phyloP scores from a whole-genome alignment of 2,797 vertebrate species.

The Dryobates pubescens region DNA sequence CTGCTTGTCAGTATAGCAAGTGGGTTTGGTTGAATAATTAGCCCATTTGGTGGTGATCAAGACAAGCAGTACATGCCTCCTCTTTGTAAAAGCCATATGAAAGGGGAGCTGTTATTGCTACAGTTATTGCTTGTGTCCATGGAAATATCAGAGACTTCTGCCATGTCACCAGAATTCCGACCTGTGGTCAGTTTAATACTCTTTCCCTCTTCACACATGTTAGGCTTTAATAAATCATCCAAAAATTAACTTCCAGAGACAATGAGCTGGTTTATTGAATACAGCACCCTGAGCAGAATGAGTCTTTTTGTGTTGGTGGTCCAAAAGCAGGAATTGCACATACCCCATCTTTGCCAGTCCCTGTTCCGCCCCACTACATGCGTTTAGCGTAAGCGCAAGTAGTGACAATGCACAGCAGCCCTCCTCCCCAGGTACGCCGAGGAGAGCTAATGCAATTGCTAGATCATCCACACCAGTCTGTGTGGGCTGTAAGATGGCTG shows the following conservation, averaged over 20 bases:
- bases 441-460: background rate
- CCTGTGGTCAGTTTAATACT: background rate
- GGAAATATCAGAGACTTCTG: background rate
- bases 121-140: background rate
- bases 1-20: background rate
- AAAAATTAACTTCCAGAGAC: constrained; percentile 20
- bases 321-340: background rate
- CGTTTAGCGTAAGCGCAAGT: background rate
- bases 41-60: background rate
- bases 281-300: background rate
- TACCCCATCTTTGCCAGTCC: background rate
- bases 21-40: background rate
- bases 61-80: background rate
- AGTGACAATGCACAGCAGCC: background rate
- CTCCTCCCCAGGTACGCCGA: background rate
- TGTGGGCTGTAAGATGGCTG: constrained; percentile 44
- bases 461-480: background rate
- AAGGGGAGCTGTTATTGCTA: background rate
- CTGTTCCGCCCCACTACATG: background rate
- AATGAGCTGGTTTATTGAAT: background rate
- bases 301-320: background rate
- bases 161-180: background rate
- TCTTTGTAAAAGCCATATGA: background rate
- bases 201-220: background rate
- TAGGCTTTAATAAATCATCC: background rate